Percentiles rank a stretch among this genome's conserved stretches.
Conservation (phyloP, 2,888 invertebrate genomes). For the Junonia oenone region DNA sequence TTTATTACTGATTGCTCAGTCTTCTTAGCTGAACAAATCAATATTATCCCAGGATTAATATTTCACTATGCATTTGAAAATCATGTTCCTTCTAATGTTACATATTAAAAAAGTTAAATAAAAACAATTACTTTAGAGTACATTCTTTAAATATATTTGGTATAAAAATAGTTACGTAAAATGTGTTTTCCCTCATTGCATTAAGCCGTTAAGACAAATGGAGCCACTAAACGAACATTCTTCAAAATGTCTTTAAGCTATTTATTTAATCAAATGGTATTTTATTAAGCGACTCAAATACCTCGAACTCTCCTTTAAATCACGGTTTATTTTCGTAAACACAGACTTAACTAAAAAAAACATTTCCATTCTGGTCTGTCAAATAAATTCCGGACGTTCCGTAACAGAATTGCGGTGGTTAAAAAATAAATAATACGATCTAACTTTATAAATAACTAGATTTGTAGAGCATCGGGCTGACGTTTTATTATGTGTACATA, state of each 20-base stretch:
- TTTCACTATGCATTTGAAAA: too few species aligned
- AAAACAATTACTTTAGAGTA: neutral
- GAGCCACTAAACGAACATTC: conserved; percentile 9
- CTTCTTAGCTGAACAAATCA: too few species aligned
- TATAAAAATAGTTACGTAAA: neutral
- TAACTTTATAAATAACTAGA: conserved; percentile 62
- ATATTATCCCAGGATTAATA: too few species aligned
- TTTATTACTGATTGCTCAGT: too few species aligned
- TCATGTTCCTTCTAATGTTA: too few species aligned
- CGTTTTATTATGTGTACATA: conserved; percentile 38
- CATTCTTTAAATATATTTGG: neutral
- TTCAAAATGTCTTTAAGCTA: conserved; percentile 21
- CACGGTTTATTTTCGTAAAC: conserved; percentile 32
- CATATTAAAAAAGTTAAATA: neutral
- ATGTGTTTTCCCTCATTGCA: neutral
- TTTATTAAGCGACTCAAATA: conserved; percentile 13
- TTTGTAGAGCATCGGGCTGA: conserved; percentile 56
- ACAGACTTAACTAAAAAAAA: conserved; percentile 26
- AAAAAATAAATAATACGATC: conserved; percentile 35
- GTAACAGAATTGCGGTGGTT: conserved; percentile 46
- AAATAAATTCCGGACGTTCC: conserved; percentile 26
- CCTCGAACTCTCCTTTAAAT: conserved; percentile 25
- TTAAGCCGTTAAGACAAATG: conserved; percentile 17
- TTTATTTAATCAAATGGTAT: conserved; percentile 22
- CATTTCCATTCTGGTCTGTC: conserved; percentile 10